These are phyloP conservation scores for Harlomillsia oculata DNA, from an alignment of 1,140 invertebrate genomes.

Conservation along the genomic window DNA sequence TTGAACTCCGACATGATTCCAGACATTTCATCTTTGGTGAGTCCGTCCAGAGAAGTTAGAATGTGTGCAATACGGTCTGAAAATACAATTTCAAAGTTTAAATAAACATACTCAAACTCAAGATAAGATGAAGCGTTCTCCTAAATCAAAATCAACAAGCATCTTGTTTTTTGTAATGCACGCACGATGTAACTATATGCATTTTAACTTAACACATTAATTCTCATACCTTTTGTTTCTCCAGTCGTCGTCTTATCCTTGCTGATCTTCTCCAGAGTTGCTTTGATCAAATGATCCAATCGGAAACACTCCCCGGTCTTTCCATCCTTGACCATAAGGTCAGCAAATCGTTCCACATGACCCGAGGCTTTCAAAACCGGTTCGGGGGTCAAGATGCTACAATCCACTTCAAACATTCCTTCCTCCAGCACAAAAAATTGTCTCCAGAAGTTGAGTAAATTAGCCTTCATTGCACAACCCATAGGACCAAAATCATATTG, in stretches of 20 bases:
- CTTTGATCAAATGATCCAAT: slow-evolving; percentile 97
- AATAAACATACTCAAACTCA: slow-evolving; percentile 4
- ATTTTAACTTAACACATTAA: neutral
- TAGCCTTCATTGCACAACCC: slow-evolving; percentile 96
- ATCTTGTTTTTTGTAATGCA: too few species aligned
- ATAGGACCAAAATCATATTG: slow-evolving; percentile 98
- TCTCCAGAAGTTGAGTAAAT: slow-evolving; percentile 86
- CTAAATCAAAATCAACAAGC: too few species aligned
- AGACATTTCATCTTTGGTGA: slow-evolving; percentile 81
- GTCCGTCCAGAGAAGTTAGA: slow-evolving; percentile 52
- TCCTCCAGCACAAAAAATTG: slow-evolving; percentile 95
- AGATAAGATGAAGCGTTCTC: too few species aligned
- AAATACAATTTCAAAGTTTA: neutral
- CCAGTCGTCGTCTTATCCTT: slow-evolving; percentile 69
- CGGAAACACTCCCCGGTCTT: slow-evolving; percentile 94
- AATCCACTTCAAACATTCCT: slow-evolving; percentile 97
- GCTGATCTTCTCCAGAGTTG: slow-evolving; percentile 78
- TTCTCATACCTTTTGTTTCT: slow-evolving; percentile 49
- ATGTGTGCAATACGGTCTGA: slow-evolving; percentile 22
- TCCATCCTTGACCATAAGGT: slow-evolving; percentile 97
- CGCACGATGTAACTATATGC: neutral
- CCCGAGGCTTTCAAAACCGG: slow-evolving; percentile 94
- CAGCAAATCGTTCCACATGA: slow-evolving; percentile 96
- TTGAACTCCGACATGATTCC: slow-evolving; percentile 70
- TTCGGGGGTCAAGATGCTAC: slow-evolving; percentile 93